Evolutionary conservation across 1,140 invertebrate species (phyloP), one percentile per base, ranked within the genome.

Genomic region (Gryllus bimaculatus): DNA sequence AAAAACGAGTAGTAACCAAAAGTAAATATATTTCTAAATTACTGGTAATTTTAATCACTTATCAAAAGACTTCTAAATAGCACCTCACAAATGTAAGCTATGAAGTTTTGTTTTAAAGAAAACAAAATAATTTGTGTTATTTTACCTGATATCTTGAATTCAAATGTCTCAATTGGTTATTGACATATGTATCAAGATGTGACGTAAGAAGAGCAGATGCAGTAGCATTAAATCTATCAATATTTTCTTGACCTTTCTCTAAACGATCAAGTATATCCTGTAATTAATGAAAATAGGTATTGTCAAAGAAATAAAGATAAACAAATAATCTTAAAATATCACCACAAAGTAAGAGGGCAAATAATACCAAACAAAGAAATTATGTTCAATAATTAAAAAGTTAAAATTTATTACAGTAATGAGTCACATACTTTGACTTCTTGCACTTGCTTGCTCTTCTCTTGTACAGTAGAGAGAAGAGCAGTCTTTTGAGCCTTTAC

Each of bases 401-500:
- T 39, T 39, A 39, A 39, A 39, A 39, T 39, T 2, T 39, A 39
- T 5, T 39, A 39, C 26, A 39, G n/a, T n/a, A n/a, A 39, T 39
- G 26, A 39, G 26, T 39, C 18, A 20, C 48, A 48, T 80, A 84
- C 83, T 83, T 91, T 90, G 10, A 94, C 92, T 83, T 94, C 92
- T 79, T 90, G 88, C 0, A 97, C 93, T 87, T 96, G 94, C 79
- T 93, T 93, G 79, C 92, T 89, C 83, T 98, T 97, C 83, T 98
- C 96, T 74, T 91, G 89, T 6, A 95, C 87, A 82, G 92, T 95
- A 6, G 94, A 90, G 20, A 95, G 88, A 8, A 97, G 87, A 73
- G 94, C 92, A 48, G 95, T 92, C 84, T 96, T 96, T 82, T 97
- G 94, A 48, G 95, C 93, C 85, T 97, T 97, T 21, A 97, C 92